Percentiles rank a stretch among this genome's conserved stretches.
Conservation (phyloP, 2,113 vertebrate species). For the Anarrhichthys ocellatus region DNA sequence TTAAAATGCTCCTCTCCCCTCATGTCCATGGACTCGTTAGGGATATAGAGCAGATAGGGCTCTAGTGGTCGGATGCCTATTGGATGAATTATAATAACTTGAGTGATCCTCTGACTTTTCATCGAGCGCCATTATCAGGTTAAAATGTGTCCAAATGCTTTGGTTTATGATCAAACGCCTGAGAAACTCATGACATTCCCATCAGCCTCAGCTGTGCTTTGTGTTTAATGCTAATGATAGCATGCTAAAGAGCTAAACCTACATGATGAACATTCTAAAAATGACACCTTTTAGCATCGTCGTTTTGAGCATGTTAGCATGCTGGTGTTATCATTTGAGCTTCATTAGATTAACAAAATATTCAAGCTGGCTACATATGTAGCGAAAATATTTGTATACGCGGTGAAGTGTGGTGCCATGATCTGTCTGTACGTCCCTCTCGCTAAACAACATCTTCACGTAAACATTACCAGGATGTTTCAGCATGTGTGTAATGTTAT, state of each 20-base stretch:
- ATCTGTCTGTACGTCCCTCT: background rate
- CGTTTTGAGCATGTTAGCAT: background rate
- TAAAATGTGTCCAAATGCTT: too few species aligned
- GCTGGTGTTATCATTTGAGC: background rate
- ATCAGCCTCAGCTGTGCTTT: background rate
- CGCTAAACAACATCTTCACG: background rate
- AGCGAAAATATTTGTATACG: too few species aligned
- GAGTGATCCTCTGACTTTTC: background rate
- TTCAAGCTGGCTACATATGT: background rate
- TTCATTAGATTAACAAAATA: background rate
- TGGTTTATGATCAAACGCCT: background rate
- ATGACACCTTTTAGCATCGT: background rate
- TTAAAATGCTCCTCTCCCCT: too few species aligned
- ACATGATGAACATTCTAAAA: background rate
- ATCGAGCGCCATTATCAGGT: background rate
- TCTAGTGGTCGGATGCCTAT: too few species aligned
- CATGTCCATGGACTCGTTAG: too few species aligned
- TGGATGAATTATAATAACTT: background rate
- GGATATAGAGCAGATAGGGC: too few species aligned
- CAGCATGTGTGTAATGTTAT: background rate
- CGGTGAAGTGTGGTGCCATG: background rate
- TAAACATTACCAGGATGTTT: background rate
- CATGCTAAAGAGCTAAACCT: background rate
- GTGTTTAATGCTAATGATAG: background rate
- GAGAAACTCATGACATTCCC: background rate